A percentile compares a stretch with the other conserved stretches of the same genome.
These are phyloP conservation scores for Olivierus martensii DNA, from an alignment of 1,140 invertebrate species.

Conservation along the genomic window DNA sequence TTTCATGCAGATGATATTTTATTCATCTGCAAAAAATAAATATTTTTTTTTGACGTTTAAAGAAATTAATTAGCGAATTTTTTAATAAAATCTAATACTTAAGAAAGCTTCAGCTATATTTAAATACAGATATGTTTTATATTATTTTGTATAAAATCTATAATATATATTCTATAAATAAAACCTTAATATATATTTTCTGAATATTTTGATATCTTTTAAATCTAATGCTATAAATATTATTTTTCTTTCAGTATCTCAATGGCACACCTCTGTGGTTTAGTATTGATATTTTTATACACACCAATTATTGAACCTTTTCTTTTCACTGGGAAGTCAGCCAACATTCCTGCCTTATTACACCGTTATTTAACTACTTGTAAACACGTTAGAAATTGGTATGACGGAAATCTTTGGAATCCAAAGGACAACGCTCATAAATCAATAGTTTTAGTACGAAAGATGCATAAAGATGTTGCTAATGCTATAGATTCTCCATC, in stretches of 20 bases:
- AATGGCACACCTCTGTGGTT: slow-evolving; percentile 17
- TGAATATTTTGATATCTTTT: too few relatives aligned
- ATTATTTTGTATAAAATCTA: too few relatives aligned
- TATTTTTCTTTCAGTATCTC: slow-evolving; percentile 10
- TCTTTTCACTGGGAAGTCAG: slow-evolving; percentile 34
- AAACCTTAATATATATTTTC: too few relatives aligned
- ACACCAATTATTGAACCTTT: slow-evolving; percentile 21
- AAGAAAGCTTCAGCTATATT: too few relatives aligned
- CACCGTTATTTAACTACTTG: slow-evolving; percentile 57
- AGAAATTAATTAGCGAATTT: too few relatives aligned
- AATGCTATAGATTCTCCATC: slow-evolving; percentile 4
- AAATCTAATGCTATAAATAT: too few relatives aligned
- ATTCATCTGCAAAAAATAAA: too few relatives aligned
- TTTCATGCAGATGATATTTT: too few relatives aligned
- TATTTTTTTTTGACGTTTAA: too few relatives aligned
- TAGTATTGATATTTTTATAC: slow-evolving; percentile 17
- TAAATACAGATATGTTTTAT: too few relatives aligned
- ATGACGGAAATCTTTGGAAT: slow-evolving; percentile 43
- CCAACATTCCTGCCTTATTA: slow-evolving; percentile 43
- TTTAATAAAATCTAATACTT: too few relatives aligned
- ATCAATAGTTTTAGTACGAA: slow-evolving; percentile 32
- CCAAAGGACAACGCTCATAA: slow-evolving; percentile 28
- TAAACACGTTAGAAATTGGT: slow-evolving; percentile 57
- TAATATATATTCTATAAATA: too few relatives aligned
- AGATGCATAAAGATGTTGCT: slow-evolving; percentile 30